Evolutionary conservation across 1,140 invertebrate species (phyloP), one percentile per base, ranked within the genome.

Genomic region (Chionoecetes opilio): DNA sequence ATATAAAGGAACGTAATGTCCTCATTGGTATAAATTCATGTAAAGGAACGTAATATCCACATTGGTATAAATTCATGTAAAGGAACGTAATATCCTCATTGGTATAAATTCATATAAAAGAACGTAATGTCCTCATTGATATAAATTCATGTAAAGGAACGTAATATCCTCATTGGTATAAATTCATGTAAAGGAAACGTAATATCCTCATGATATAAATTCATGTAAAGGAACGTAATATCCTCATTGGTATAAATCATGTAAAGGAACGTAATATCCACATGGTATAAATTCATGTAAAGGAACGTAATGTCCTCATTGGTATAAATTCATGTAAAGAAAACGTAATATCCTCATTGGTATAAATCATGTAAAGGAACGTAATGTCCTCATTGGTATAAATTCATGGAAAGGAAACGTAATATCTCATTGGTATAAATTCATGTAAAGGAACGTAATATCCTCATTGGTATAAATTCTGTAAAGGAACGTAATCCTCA

Each of bases 151-250:
- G n/a, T 63, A n/a, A 34, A 21, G 26, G 6, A 29, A 9, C n/a
- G 26, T 32, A 46, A 34, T 88, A 88, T 88, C 34, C 86, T n/a
- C 75, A 26, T 6, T 21, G n/a, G 63, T 75, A 75, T 14, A 53
- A n/a, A 53, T 91, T 34, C 46, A 21, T 91, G n/a, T 63, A n/a
- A 34, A 21, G 26, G 6, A n/a, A 29, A 9, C n/a, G 26, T 32
- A 46, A 34, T 88, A 88, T 88, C 34, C 86, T 91, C 21, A 26
- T 21, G n/a, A 26, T 75, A 75, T 14, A 53, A n/a, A 53, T 91
- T 34, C 46, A 21, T 91, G n/a, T 63, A n/a, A 34, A 21, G 26
- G 6, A 29, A 9, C n/a, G 26, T 32, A 46, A 34, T 88, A 88
- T 88, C 34, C 86, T n/a, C 75, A 26, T 6, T 21, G n/a, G 63